Percentiles rank a stretch among this genome's conserved stretches.
phyloP scores from a whole-genome alignment of 2,888 invertebrate species.

The Tetrapedia diversipes region DNA sequence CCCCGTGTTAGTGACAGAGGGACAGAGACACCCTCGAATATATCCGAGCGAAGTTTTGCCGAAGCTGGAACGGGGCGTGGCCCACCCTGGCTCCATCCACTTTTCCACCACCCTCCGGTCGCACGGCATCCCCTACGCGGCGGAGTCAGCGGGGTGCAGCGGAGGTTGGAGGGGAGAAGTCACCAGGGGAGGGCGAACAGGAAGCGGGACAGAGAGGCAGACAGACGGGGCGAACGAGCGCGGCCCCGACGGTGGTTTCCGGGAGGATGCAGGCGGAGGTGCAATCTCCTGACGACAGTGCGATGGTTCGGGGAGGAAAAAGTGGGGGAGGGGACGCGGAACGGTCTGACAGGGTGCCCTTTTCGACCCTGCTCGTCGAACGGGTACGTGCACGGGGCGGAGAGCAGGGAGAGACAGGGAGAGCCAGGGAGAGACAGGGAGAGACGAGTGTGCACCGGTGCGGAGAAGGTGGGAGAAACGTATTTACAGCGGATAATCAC shows the following conservation, averaged over 20 bases:
- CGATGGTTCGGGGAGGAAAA: constrained; percentile 37
- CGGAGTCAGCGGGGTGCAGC: neutral
- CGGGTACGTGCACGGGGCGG: constrained; percentile 7
- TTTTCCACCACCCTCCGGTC: constrained; percentile 65
- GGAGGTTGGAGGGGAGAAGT: too few relatives aligned
- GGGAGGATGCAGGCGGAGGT: constrained; percentile 54
- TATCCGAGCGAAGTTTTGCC: constrained; percentile 47
- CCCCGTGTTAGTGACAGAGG: constrained; percentile 77
- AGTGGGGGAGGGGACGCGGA: constrained; percentile 30
- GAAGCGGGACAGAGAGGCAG: neutral
- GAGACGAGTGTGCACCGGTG: constrained; percentile 1
- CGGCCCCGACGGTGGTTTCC: constrained; percentile 50
- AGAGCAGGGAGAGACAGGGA: constrained; percentile 1
- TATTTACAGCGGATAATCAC: constrained; percentile 71
- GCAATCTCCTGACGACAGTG: constrained; percentile 58
- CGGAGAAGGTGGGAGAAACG: constrained; percentile 35
- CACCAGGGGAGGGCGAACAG: constrained; percentile 3
- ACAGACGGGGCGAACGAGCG: neutral
- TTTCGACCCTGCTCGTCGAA: constrained; percentile 33
- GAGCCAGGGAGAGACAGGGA: too few relatives aligned
- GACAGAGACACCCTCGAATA: constrained; percentile 67
- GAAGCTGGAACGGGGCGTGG: constrained; percentile 61
- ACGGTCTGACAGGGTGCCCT: constrained; percentile 49
- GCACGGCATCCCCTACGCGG: constrained; percentile 45
- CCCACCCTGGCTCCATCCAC: constrained; percentile 60